Conservation (phyloP, 2,113 vertebrate species). For the Spilogale gracilis region DNA sequence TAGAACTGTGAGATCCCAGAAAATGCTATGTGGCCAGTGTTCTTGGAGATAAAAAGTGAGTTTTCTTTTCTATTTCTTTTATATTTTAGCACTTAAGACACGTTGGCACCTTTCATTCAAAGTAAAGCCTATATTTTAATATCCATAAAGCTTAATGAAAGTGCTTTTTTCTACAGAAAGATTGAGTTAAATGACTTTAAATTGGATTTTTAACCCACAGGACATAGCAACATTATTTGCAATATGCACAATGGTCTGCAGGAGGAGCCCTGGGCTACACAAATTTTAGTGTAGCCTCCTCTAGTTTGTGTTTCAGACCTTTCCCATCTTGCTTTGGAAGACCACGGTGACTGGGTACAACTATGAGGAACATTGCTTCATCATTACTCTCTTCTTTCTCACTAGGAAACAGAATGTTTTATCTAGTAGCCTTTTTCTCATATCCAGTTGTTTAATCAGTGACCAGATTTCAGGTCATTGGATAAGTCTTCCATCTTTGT, state of each 20-base stretch:
- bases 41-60: conserved; percentile 4
- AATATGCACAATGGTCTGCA: not conserved
- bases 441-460: not conserved
- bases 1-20: not conserved
- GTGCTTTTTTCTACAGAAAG: not conserved
- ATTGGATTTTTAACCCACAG: not conserved
- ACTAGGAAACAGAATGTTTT: not conserved
- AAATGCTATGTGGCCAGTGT: not conserved
- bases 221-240: not conserved
- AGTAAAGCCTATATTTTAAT: conserved; percentile 43
- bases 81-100: conserved; percentile 36
- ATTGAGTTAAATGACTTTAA: not conserved
- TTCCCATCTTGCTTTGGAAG: not conserved
- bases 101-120: not conserved
- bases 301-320: fast-evolving
- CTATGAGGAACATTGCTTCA: not conserved
- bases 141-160: not conserved
- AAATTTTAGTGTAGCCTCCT: fast-evolving
- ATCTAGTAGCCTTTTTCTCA: not conserved
- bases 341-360: not conserved
- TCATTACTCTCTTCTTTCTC: not conserved
- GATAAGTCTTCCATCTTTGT: not conserved
- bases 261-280: not conserved
- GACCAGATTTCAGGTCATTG: not conserved
- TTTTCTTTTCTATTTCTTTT: conserved; percentile 36